These are phyloP conservation scores for Zygothrica quintamaculata DNA, from an alignment of 2,888 invertebrate genomes.

Conservation along the genomic window DNA sequence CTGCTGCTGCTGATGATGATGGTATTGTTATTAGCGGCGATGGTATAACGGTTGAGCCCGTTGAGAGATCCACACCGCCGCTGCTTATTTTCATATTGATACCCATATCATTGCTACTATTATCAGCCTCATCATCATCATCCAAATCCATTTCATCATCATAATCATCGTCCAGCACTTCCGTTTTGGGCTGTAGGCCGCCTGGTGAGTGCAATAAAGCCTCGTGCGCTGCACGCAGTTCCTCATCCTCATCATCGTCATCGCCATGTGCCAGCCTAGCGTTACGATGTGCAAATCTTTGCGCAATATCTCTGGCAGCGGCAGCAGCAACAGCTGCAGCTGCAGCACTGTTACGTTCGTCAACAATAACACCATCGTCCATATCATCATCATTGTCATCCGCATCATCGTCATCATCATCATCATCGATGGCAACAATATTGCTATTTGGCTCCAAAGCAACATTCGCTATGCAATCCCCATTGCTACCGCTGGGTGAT, in stretches of 20 bases:
- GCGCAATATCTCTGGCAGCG: constrained; percentile 65
- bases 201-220: constrained; percentile 43
- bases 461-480: constrained; percentile 34
- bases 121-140: constrained; percentile 86
- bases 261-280: constrained; percentile 42
- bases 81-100: constrained; percentile 87
- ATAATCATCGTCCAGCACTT: constrained; percentile 77
- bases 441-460: constrained; percentile 42
- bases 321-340: constrained; percentile 48
- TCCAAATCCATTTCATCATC: constrained; percentile 85
- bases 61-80: constrained; percentile 74
- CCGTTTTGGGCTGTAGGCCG: constrained; percentile 66
- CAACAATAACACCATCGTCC: constrained; percentile 53
- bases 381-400: constrained; percentile 47
- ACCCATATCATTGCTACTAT: constrained; percentile 87
- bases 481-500: constrained; percentile 66
- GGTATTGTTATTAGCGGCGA: constrained; percentile 63
- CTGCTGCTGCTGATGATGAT: constrained; percentile 59
- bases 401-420: constrained; percentile 42
- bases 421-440: constrained; percentile 51
- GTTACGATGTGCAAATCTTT: constrained; percentile 59
- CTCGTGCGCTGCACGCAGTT: constrained; percentile 49
- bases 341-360: constrained; percentile 38
- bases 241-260: constrained; percentile 50
- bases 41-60: constrained; percentile 82